phyloP scores from a whole-genome alignment of 2,888 invertebrate species.

The Hirtodrosophila trivittata region DNA sequence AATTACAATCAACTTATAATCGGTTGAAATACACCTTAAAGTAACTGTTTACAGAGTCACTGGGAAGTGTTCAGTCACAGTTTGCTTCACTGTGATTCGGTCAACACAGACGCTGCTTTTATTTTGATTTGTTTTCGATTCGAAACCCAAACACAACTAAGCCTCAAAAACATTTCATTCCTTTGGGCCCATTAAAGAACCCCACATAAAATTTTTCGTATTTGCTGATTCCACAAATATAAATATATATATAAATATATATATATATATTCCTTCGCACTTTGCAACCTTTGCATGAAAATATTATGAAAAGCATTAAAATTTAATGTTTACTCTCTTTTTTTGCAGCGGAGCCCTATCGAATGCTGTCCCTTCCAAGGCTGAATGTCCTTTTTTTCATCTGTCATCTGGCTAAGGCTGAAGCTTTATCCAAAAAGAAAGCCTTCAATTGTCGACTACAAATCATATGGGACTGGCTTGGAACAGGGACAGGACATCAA shows the following conservation, averaged over 20 bases:
- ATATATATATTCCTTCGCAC: conserved; percentile 13
- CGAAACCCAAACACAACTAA: conserved; percentile 24
- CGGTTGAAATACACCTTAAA: too few relatives aligned
- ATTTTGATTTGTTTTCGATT: conserved; percentile 29
- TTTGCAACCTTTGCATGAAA: conserved; percentile 69
- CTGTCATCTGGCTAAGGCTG: neutral
- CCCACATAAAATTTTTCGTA: conserved; percentile 15
- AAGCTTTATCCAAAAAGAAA: conserved; percentile 2
- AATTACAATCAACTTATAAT: too few relatives aligned
- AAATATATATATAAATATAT: conserved; percentile 4
- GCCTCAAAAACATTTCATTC: conserved; percentile 48
- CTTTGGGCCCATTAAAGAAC: conserved; percentile 43
- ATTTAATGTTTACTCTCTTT: conserved; percentile 64
- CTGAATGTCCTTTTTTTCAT: conserved; percentile 10
- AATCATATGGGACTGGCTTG: conserved; percentile 53
- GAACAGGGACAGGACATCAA: conserved; percentile 45
- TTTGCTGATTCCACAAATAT: conserved; percentile 57
- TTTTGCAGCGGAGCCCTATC: neutral
- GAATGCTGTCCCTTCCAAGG: conserved; percentile 1
- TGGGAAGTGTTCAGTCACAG: too few relatives aligned
- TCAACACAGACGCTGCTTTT: conserved; percentile 19
- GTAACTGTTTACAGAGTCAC: too few relatives aligned
- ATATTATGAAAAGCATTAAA: conserved; percentile 76
- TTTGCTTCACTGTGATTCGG: neutral
- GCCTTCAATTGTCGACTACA: conserved; percentile 70